Evolutionary conservation across 2,113 vertebrate genomes (phyloP), one percentile per base, ranked within the genome.

Genomic region (Chloropsis hardwickii): DNA sequence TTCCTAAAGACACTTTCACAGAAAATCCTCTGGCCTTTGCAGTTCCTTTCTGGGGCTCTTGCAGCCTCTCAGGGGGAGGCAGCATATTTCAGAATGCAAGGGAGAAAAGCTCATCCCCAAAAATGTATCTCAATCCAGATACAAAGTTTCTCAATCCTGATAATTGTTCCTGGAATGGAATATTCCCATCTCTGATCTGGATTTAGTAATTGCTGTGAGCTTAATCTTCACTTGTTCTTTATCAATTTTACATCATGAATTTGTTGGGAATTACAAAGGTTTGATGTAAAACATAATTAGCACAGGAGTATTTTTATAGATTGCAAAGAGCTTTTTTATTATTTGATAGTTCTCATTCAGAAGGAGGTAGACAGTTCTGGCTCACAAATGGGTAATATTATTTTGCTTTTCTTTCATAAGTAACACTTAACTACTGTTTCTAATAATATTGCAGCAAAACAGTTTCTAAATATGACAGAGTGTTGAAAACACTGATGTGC

Each of bases 391-490:
- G 89, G 81, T 88, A 83, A 86, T n/a, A 51, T 96, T 97, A 81
- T 95, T 98, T 96, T 94, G 78, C 60, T 96, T 97, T 95, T 81
- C 72, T 97, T 96, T 92, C 37, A 33, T 77, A 96, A 97, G 58
- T 81, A 93, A 94, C 87, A 94, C 83, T 96, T 96, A 81, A 79
- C 71, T 96, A 87, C 81, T 96, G 96, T 97, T 97, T 96, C 94
- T 96, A 97, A 93, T 95, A 92, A 95, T 92, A 91, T 95, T 96
- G 84, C 89, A 96, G 88, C 89, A 94, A 93, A 97, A 94, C 83
- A 95, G 94, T 90, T 93, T 95, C 93, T 92, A 97, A 95, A 95
- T 96, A 91, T 72, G 91, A 94, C 77, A 70, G 97, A 90, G 83
- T 96, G 95, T 96, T 97, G 96, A 94, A 88, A 96, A 96, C 86